Evolutionary conservation across 2,113 vertebrate genomes (phyloP).

Genomic region (Gasterosteus aculeatus): DNA sequence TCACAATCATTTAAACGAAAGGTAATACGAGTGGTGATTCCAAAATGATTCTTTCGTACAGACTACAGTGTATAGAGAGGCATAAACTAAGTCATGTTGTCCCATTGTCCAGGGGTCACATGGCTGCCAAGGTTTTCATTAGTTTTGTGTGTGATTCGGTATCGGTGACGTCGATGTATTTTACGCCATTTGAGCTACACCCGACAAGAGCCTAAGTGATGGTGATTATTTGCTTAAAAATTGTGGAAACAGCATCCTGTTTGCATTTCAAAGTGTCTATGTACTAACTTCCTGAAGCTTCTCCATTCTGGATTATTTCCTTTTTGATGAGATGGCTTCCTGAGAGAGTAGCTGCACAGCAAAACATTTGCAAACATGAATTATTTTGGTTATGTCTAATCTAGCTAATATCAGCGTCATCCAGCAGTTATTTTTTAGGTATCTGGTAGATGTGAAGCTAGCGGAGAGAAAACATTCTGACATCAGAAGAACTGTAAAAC

Average conservation of each 20-base stretch:
- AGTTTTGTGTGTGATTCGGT: no score
- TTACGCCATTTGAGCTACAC: no score
- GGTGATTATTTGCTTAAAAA: background rate
- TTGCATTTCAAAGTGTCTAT: background rate
- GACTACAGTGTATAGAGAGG: background rate
- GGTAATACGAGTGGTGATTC: background rate
- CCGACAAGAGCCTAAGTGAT: background rate
- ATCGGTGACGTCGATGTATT: no score
- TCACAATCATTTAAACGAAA: conserved; percentile 1
- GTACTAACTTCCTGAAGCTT: background rate
- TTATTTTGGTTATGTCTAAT: background rate
- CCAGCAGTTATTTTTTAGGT: background rate
- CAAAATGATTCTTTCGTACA: background rate
- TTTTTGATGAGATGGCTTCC: background rate
- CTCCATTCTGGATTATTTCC: background rate
- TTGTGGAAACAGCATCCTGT: background rate
- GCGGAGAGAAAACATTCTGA: background rate
- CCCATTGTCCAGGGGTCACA: no score
- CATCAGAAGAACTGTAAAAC: background rate
- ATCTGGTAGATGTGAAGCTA: background rate
- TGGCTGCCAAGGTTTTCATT: no score
- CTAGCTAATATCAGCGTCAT: background rate
- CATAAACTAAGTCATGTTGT: background rate
- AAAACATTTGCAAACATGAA: background rate
- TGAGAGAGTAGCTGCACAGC: background rate